Base-by-base conservation (phyloP, 2,113 vertebrate species). In the Tautogolabrus adspersus region DNA sequence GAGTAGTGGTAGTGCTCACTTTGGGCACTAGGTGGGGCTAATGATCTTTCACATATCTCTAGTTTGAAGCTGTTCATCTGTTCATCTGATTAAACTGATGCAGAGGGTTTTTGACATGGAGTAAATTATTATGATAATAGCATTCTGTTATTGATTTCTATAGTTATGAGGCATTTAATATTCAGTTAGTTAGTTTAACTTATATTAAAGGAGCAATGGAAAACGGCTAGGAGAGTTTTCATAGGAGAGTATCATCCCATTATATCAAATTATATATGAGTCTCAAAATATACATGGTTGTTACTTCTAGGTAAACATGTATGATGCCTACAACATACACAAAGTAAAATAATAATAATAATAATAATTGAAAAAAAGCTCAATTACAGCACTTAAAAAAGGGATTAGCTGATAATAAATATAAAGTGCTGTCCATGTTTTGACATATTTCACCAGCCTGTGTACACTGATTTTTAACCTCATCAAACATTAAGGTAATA, bases 11-110 rank as follows among this genome's bases (percentile, higher is more conserved):
- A 4, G 19, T 57, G 11, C 37, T 1, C 15, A 30, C 0, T 49
- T 15, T 54, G 8, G 64, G 91, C 91, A 81, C 86, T 87, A 93
- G 94, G 84, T 92, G 91, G 89, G 2, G 82, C 62, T 87, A 85
- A 85, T 85, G 82, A 9, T 83, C 93, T 89, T 72, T 77, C 58
- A 55, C 49, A 73, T 21, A 12, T 21, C 10, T 21, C 30, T 8
- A 11, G 26, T 54, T 61, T 22, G 2, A 23, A 51, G 8, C 22
- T 13, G 54, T 26, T 66, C 6, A 10, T 42, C 10, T 47, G 22
- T 5, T 51, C 13, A 54, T 62, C 1, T 18, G 22, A 51, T 56
- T 1, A 15, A 44, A 55, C 42, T 42, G 9, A 71, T 23, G 21
- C 22, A 51, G 3, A 62, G 0, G 0, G 8, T 30, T 16, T 72